Percentiles rank a stretch among this genome's conserved stretches.
These are phyloP conservation scores for Graptemys geographica DNA, from an alignment of 2,797 vertebrate species.

Conservation along the genomic window DNA sequence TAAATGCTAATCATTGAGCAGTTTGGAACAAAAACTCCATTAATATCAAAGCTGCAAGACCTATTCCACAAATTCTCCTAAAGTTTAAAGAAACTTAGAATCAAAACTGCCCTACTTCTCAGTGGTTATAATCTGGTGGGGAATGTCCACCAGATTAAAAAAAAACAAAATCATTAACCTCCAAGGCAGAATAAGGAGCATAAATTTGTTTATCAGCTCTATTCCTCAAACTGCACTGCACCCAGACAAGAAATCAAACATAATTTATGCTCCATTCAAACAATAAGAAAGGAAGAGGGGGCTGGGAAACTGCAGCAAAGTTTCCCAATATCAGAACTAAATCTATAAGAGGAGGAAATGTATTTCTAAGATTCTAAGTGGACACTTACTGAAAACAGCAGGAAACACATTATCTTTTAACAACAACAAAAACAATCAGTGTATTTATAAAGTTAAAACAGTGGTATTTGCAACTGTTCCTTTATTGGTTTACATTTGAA, in stretches of 20 bases:
- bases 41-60: neutral
- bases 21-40: neutral
- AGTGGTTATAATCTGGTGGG: neutral
- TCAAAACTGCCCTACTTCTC: neutral
- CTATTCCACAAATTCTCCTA: neutral
- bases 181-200: neutral
- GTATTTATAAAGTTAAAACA: neutral
- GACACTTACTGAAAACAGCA: neutral
- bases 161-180: neutral
- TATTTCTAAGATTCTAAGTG: neutral
- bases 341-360: neutral
- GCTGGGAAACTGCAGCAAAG: neutral
- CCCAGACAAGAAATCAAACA: neutral
- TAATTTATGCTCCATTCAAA: neutral
- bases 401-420: neutral
- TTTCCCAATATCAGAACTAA: neutral
- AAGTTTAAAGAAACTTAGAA: neutral
- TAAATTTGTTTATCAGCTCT: neutral
- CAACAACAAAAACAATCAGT: neutral
- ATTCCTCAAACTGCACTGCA: neutral
- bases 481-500: neutral
- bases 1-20: neutral
- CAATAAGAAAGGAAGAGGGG: neutral
- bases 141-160: neutral
- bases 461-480: neutral